Percentiles rank a stretch among this genome's conserved stretches.
These are phyloP conservation scores for Orchesella flavescens DNA, from an alignment of 2,888 invertebrate species.

Conservation along the genomic window DNA sequence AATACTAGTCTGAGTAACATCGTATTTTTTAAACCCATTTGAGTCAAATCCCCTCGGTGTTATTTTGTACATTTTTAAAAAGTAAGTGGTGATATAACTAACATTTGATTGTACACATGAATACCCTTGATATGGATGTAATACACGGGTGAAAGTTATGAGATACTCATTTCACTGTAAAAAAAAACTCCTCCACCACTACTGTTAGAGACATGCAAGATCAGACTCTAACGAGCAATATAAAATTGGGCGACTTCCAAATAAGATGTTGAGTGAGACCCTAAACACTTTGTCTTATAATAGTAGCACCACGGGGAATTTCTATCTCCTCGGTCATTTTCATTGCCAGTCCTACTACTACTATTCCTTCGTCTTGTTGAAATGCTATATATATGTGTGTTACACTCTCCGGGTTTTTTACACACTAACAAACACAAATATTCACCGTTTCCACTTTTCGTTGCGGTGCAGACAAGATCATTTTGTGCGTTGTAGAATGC, in stretches of 20 bases:
- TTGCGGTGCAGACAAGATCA: no score
- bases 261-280: not conserved
- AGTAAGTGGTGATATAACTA: no score
- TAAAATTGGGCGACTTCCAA: constrained; percentile 54
- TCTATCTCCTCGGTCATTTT: constrained; percentile 38
- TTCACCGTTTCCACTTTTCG: not conserved
- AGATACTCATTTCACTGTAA: constrained; percentile 22
- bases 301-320: constrained; percentile 5
- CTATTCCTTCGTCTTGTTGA: not conserved
- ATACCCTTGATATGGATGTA: not conserved
- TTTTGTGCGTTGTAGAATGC: no score
- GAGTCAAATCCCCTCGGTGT: no score
- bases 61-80: no score
- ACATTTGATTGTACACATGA: no score
- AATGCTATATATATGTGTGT: not conserved
- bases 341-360: not conserved
- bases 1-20: no score
- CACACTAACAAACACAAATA: constrained; percentile 1
- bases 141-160: constrained; percentile 33
- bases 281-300: not conserved
- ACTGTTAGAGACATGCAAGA: constrained; percentile 36
- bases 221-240: constrained; percentile 44
- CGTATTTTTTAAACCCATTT: no score
- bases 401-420: not conserved
- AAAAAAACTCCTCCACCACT: constrained; percentile 18